Conservation (phyloP, 2,888 invertebrate genomes). For the Liodrosophila aerea region DNA sequence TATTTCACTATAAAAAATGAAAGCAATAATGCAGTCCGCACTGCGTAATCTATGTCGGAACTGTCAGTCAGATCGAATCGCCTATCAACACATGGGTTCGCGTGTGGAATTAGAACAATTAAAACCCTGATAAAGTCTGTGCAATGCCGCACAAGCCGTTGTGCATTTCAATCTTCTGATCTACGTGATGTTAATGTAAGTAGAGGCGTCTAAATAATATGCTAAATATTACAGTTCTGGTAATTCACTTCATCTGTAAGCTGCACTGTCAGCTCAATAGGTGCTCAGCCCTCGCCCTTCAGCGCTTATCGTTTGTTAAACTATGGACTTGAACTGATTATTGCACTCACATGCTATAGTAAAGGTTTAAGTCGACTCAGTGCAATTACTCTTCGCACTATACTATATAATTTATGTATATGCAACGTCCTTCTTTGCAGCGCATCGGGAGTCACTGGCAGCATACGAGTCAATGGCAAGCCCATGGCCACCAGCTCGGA, state of each 20-base stretch:
- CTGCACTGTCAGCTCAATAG: no score
- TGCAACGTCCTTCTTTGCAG: conserved; percentile 80
- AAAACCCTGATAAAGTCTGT: conserved; percentile 21
- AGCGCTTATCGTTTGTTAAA: conserved; percentile 70
- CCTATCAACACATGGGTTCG: conserved; percentile 15
- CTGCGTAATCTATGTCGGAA: conserved; percentile 37
- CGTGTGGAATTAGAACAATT: no score
- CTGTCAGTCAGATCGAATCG: conserved; percentile 16
- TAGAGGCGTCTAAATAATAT: no score
- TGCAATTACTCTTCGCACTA: no score
- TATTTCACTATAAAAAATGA: no score
- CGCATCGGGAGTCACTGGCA: conserved; percentile 88
- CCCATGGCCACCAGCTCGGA: conserved; percentile 85
- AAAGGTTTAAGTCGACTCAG: no score
- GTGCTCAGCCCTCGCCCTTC: no score
- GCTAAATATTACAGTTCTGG: no score
- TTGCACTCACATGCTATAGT: not conserved
- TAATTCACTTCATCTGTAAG: no score
- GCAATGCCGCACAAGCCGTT: no score
- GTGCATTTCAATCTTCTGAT: no score
- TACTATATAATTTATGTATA: conserved; percentile 1
- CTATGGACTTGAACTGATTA: conserved; percentile 71
- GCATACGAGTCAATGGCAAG: conserved; percentile 88
- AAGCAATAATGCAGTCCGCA: not conserved
- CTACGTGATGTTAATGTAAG: no score